Conservation (phyloP, 2,797 vertebrate genomes). For the Salmo trutta region DNA sequence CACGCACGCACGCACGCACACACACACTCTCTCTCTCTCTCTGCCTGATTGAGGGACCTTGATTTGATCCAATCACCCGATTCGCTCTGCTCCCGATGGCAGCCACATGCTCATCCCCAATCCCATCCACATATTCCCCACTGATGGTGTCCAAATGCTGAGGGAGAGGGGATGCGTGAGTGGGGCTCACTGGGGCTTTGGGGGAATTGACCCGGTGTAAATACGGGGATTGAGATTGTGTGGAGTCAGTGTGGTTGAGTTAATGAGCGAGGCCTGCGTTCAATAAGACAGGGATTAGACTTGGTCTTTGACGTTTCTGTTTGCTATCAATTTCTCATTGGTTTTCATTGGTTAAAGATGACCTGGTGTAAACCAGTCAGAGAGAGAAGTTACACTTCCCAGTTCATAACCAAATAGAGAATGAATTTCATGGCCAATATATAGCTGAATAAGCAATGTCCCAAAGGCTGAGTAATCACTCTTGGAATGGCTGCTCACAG, state of each 20-base stretch:
- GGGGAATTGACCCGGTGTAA: conserved; percentile 1
- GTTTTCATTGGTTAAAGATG: background rate
- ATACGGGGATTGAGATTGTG: background rate
- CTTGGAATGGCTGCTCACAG: no score
- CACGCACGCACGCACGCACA: no score
- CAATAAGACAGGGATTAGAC: conserved; percentile 24
- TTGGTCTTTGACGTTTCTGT: background rate
- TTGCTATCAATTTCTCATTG: background rate
- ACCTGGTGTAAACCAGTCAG: background rate
- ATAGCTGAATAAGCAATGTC: no score
- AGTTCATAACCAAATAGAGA: no score
- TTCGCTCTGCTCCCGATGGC: conserved; percentile 32
- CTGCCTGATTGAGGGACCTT: conserved; percentile 25
- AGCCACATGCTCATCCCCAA: conserved; percentile 35
- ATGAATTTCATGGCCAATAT: no score
- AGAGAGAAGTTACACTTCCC: no score
- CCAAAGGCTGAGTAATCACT: no score
- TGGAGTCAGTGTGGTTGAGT: background rate
- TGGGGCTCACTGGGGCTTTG: conserved; percentile 65
- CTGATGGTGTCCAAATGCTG: conserved; percentile 14
- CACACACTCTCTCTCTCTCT: no score
- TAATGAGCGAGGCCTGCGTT: conserved; percentile 36
- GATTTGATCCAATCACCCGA: background rate
- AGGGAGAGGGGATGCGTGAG: background rate
- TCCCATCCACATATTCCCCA: background rate